Base-by-base conservation (phyloP, 2,113 vertebrate species). In the Lepus americanus region DNA sequence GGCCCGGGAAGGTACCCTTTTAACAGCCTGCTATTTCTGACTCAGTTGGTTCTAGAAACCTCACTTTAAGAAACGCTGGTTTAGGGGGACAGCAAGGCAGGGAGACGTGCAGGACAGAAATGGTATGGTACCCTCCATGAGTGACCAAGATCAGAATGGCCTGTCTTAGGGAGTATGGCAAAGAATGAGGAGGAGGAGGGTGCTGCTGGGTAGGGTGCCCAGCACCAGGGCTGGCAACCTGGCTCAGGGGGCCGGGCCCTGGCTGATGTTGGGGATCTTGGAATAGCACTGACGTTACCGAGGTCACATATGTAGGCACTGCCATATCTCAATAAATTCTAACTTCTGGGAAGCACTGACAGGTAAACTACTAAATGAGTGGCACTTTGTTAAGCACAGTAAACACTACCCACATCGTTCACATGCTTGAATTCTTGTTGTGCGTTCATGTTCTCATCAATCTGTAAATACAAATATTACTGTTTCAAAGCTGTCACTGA, bases 401-500 rank as follows among this genome's bases (percentile, higher is more conserved):
- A 72, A 73, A 87, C 4, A 72, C 0, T 2, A 9, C 44, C 36
- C 10, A 4, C 55, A 36, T 2, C 25, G 36, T 82, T 81, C 44
- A 19, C 5, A 61, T n/a, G 70, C 23, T 73, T 31, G 23, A 44
- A 49, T 70, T 84, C 20, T 78, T 80, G 25, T 66, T 81, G 69
- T 22, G 2, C 22, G 4, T 61, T 29, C 70, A 67, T 39, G 44
- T 53, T 69, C 31, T 77, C 61, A 31, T 20, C 51, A 79, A 36
- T 91, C 63, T 78, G 74, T 81, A 77, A 92, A 87, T 59, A 70
- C 22, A 77, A 79, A 76, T 61, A 76, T 29, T 81, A 78, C 63
- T 33, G 33, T 55, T 83, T 77, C 83, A 87, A 95, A 81, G 27
- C 29, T 64, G n/a, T 73, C 59, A 85, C 27, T 63, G 76, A 88